Percentiles rank a stretch among this genome's conserved stretches.
Conservation (phyloP, 2,888 invertebrate genomes). For the Neria commutata region DNA sequence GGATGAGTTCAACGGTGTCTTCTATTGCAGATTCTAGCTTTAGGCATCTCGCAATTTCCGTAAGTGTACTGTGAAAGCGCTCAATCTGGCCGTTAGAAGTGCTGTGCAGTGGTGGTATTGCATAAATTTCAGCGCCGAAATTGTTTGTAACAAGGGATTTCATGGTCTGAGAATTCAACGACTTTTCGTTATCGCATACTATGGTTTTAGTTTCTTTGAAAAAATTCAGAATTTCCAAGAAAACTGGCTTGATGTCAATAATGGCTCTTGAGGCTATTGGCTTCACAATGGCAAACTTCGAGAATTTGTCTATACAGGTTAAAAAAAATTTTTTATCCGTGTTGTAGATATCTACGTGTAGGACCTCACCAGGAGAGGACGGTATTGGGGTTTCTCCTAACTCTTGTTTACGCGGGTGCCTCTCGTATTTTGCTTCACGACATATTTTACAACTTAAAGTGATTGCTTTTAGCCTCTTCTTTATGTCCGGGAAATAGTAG, state of each 20-base stretch:
- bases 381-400: slow-evolving; percentile 18
- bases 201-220: slow-evolving; percentile 16
- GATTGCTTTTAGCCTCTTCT: background rate
- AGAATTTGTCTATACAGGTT: slow-evolving; percentile 13
- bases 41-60: slow-evolving; percentile 17
- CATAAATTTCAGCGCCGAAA: background rate
- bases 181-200: slow-evolving; percentile 16
- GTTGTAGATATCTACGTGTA: slow-evolving; percentile 12
- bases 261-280: no score
- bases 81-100: slow-evolving; percentile 21
- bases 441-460: background rate
- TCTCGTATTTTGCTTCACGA: slow-evolving; percentile 20
- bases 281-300: slow-evolving; percentile 7
- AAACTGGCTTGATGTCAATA: slow-evolving; percentile 9
- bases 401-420: background rate
- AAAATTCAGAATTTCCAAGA: slow-evolving; percentile 11
- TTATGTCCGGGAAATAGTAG: background rate
- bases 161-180: slow-evolving; percentile 16
- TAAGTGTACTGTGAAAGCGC: slow-evolving; percentile 14
- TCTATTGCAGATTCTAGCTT: slow-evolving; percentile 3
- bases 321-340: no score
- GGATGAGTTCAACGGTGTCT: slow-evolving; percentile 6
- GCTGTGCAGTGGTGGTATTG: slow-evolving; percentile 17
- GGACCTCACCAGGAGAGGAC: background rate
- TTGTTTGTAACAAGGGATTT: slow-evolving; percentile 6